Base-by-base conservation (phyloP, 2,113 vertebrate genomes). In the Polyodon spathula region DNA sequence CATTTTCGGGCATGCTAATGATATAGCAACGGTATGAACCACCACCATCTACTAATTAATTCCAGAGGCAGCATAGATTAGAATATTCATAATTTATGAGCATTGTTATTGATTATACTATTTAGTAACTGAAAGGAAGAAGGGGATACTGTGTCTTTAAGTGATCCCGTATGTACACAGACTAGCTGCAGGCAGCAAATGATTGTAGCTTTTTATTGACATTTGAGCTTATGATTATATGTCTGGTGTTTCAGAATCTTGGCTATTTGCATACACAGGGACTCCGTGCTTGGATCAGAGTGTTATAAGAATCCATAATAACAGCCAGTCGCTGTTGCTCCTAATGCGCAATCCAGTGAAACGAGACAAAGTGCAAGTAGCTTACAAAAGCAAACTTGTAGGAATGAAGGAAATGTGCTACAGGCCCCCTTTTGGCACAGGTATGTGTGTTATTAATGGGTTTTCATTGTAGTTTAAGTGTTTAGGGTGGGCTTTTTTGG, bases 181-280 rank as follows among this genome's bases (percentile, higher is more conserved):
- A 52, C 52, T 11, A 8, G 12, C 56, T 40, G 46, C 40, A 37
- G 11, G 42, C 42, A 15, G 63, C 40, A 52, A 40, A 46, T 17
- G 40, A 41, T 11, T 6, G 42, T 16, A 64, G 39, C 56, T 58
- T 58, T 48, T 44, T 40, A 52, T 58, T 58, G 56, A 53, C 56
- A 59, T 64, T 16, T 52, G 62, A 64, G 62, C 62, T 43, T 27
- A 54, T 37, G 56, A 64, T 64, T 58, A 58, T 59, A 63, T 5
- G 56, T 64, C 46, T 53, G 11, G 41, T n/a, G 40, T 59, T 48
- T 14, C 16, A 48, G 58, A 48, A 37, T 10, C 42, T 15, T 39
- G 15, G 40, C 37, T 40, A 38, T 63, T 51, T 58, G 55, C 37
- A 48, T 40, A 5, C 15, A 44, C 8, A 40, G 27, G 15, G 52